Evolutionary conservation across 2,888 invertebrate genomes (phyloP), one percentile per base, ranked within the genome.

Genomic region (Mythimna pallens): DNA sequence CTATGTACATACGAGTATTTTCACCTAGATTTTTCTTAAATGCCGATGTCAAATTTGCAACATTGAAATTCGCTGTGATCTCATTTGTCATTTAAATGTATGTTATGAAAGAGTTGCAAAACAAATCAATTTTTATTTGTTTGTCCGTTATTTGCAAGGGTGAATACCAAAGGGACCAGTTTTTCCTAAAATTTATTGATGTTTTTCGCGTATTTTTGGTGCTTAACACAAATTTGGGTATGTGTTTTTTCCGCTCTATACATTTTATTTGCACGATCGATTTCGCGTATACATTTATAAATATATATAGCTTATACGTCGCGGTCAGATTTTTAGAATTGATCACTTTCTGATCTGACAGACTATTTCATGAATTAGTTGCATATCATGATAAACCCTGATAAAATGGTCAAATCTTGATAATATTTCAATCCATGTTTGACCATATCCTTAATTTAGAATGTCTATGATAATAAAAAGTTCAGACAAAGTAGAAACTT

Each of bases 51-150:
- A 17, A 61, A 5, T 52, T 69, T 20, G 9, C 17, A 8, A 7
- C 30, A 36, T 25, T 10, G 6, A 20, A 10, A 36, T 43, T 57
- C n/a, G 17, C 50, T 4, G 3, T 30, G 20, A 25, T 59, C 17
- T 8, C 25, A 47, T 59, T 52, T 59, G 8, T 64, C 52, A 36
- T 47, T 50, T 4, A 7, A 20, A 47, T 47, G 17, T 47, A 47
- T 7, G 47, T 47, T 20, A 47, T 6, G 47, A 47, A 47, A 2
- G 47, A 47, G 47, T 69, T 79, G 66, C 69, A 66, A 52, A 58
- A 66, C 80, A 74, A 72, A 77, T 74, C 50, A 73, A 30, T 55
- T 74, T 71, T 78, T 66, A 79, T 79, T 65, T 78, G 74, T 78
- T 79, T 70, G 54, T 67, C 52, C 66, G 64, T 36, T 47, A 30